phyloP scores from a whole-genome alignment of 2,888 invertebrate genomes.

The Protophormia terraenovae region DNA sequence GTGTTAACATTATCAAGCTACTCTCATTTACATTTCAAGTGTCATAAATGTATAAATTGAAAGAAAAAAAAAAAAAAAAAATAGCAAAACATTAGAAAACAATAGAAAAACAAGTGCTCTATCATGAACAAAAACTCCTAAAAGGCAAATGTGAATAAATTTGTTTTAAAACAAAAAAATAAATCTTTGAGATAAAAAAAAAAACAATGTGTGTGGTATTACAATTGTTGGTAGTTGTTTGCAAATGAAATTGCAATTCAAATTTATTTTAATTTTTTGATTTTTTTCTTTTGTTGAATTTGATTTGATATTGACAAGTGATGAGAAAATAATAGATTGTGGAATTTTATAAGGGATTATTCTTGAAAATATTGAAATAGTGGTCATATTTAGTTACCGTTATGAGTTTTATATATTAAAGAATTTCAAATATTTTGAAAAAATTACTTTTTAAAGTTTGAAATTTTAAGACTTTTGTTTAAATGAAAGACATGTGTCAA shows the following conservation, averaged over 20 bases:
- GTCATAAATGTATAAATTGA: conserved; percentile 49
- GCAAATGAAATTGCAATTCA: conserved; percentile 39
- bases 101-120: conserved; percentile 27
- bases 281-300: not conserved
- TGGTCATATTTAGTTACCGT: not conserved
- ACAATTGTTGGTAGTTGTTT: not conserved
- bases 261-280: conserved; percentile 16
- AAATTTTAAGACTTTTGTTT: conserved; percentile 56
- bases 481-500: not conserved
- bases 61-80: not conserved
- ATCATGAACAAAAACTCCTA: conserved; percentile 5
- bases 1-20: conserved; percentile 48
- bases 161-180: not conserved
- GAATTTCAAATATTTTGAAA: not conserved
- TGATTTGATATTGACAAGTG: conserved; percentile 45
- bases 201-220: conserved; percentile 31
- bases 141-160: conserved; percentile 27
- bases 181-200: not conserved
- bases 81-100: too few species aligned
- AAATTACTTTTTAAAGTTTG: conserved; percentile 12
- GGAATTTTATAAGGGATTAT: not conserved
- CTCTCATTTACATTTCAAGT: conserved; percentile 65
- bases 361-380: not conserved
- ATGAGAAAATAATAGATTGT: conserved; percentile 49
- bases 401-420: not conserved